Evolutionary conservation across 1,140 invertebrate species (phyloP), one percentile per base, ranked within the genome.

Genomic region (Delia radicum): DNA sequence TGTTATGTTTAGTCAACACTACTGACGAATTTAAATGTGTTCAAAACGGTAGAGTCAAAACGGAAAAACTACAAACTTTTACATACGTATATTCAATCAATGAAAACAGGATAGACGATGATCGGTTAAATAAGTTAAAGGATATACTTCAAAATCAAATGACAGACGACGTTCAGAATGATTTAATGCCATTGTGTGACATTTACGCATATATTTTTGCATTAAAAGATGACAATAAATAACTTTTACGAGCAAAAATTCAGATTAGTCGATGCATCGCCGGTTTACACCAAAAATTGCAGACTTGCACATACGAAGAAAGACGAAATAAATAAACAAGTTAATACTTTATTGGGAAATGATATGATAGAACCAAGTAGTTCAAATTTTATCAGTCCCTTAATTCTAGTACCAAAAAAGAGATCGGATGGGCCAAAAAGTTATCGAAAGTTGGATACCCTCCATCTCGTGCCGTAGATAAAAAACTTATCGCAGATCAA

Each of bases 401-500:
- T 80, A 15, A 31, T 80, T 46, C 5, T 81, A 26, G 73, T 82
- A 13, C 77, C 73, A 48, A 82, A 79, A 67, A 81, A 78, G 31
- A 28, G 28, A 10, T 26, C 61, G 26, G 31, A 77, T 65, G 75
- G 62, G 15, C 62, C 77, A 0, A 74, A 74, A 62, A 75, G 69
- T 67, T 80, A 76, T 75, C 71, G 78, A 73, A 18, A 77, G 24
- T 76, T 79, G 67, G 74, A 78, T 0, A 81, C 82, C 76, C n/a
- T n/a, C n/a, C n/a, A n/a, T 81, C 75, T 76, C n/a, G 79, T 48
- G 24, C 42, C 28, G 62, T 85, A 65, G 83, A 84, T 75, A 76
- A 79, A 74, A 55, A 72, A 37, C 79, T 80, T 5, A 76, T 79
- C 42, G 75, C 75, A 12, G 79, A 81, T 74, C 77, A 79, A 21